Evolutionary conservation across 2,113 vertebrate genomes (phyloP), one percentile per base, ranked within the genome.

Genomic region (Struthio camelus): DNA sequence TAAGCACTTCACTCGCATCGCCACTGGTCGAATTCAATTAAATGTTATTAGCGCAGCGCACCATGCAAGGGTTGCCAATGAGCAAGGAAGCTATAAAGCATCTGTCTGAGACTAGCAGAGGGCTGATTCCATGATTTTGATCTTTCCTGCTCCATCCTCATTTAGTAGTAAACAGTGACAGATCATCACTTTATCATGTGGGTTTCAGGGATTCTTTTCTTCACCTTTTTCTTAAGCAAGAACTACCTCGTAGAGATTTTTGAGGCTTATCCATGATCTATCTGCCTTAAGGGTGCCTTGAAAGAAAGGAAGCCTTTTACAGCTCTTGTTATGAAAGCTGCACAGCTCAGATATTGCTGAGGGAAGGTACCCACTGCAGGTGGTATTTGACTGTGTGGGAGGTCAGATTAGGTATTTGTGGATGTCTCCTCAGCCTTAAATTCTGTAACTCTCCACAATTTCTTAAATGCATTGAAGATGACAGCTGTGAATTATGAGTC

Each of bases 321-420:
- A 87, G n/a, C 19, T 96, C 78, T 82, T 80, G 73, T 93, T 96
- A 96, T 89, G 91, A 95, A 93, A 95, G 89, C 61, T 89, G 73
- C 70, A 72, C 62, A 34, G 56, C 76, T 82, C 81, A 7, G 89
- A 78, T 95, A 91, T 87, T 93, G 95, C 94, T 96, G 56, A 58
- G 51, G 40, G 78, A 87, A 76, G 32, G 38, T 87, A 91, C 32
- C 46, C 77, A 79, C 61, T 76, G 56, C 73, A 94, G 89, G 70
- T 94, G 59, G n/a, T 87, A 27, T 87, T 91, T 84, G 72, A 93
- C 86, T 92, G 24, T 69, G 56, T 67, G 38, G 58, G 56, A 94
- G 48, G 51, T 69, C 2, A 2, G 42, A n/a, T 79, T 58, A 85
- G 42, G 53, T 81, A 81, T 91, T 94, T 91, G 73, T 64, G 64